Evolutionary conservation across 2,113 vertebrate genomes (phyloP), one percentile per base, ranked within the genome.

Genomic region (Oncorhynchus mykiss): DNA sequence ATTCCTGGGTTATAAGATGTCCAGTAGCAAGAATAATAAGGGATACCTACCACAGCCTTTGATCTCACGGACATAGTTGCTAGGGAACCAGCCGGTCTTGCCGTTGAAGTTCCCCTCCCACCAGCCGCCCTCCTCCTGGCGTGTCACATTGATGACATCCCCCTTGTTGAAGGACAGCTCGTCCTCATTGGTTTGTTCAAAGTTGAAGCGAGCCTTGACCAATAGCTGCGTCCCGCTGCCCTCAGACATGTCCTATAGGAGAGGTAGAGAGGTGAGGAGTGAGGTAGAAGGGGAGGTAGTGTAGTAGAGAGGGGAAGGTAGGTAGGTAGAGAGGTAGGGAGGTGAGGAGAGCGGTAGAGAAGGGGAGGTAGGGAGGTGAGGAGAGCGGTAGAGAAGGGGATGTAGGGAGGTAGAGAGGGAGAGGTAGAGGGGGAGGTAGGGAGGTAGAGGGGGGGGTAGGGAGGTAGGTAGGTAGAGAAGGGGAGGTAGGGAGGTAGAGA

Each of bases 161-260:
- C 97, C 97, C 91, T 99, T 99, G 20, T 81, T 74, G 77, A 99
- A 99, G 82, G 96, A 97, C 74, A 99, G 96, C 91, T 99, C 98
- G 83, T 99, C 97, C 89, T 99, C 98, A 48, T 99, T 99, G 85
- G 95, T 99, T 91, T 98, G 97, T 84, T 98, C 95, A 89, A 99
- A 99, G 92, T 94, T 97, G 87, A 98, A 99, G 85, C 97, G 97
- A 24, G 97, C 98, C 91, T 94, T 95, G 75, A 99, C 98, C 85
- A 98, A 92, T 90, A 96, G 85, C 72, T 97, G 97, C 90, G 91
- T 93, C 86, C 94, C 96, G 79, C 95, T 96, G 89, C 95, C 96
- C 86, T 99, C 98, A 9, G 94, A 97, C 98, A 99, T 99, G 95
- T 99, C 98, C 98, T 99, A 84, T 22, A 72, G 0, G 14, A 16